Percentiles rank a stretch among this genome's conserved stretches.
phyloP scores from a whole-genome alignment of 2,888 invertebrate species.

The Heliconius sara region DNA sequence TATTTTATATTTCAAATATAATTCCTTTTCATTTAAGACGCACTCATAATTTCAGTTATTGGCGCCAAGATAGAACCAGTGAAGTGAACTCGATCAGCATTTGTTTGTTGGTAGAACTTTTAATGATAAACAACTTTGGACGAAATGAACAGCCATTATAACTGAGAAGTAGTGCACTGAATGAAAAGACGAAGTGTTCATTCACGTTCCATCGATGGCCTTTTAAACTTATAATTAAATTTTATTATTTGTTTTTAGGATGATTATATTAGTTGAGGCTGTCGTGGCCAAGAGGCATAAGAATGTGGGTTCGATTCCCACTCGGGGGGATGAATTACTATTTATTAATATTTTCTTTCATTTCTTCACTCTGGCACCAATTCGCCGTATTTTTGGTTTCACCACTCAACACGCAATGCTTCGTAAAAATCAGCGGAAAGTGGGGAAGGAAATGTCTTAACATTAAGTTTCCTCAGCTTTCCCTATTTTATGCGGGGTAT shows the following conservation, averaged over 20 bases:
- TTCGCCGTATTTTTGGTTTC: too few species aligned
- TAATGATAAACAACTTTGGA: constrained; percentile 46
- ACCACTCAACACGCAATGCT: too few species aligned
- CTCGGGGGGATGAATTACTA: too few species aligned
- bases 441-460: too few species aligned
- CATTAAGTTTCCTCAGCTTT: too few species aligned
- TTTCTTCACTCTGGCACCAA: too few species aligned
- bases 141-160: constrained; percentile 42
- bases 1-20: not conserved
- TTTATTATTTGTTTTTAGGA: not conserved
- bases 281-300: too few species aligned
- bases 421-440: too few species aligned
- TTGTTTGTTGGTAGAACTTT: constrained; percentile 40
- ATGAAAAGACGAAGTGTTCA: constrained; percentile 23
- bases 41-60: constrained; percentile 15
- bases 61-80: constrained; percentile 20
- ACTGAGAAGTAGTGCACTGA: constrained; percentile 28
- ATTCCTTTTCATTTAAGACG: not conserved
- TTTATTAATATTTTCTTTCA: too few species aligned
- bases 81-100: constrained; percentile 40
- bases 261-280: not conserved
- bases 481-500: too few species aligned
- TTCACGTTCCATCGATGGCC: constrained; percentile 19
- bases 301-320: not conserved
- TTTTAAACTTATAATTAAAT: constrained; percentile 29